These are phyloP conservation scores for Thecocarcelia acutangulata DNA, from an alignment of 2,888 invertebrate genomes.

Conservation along the genomic window DNA sequence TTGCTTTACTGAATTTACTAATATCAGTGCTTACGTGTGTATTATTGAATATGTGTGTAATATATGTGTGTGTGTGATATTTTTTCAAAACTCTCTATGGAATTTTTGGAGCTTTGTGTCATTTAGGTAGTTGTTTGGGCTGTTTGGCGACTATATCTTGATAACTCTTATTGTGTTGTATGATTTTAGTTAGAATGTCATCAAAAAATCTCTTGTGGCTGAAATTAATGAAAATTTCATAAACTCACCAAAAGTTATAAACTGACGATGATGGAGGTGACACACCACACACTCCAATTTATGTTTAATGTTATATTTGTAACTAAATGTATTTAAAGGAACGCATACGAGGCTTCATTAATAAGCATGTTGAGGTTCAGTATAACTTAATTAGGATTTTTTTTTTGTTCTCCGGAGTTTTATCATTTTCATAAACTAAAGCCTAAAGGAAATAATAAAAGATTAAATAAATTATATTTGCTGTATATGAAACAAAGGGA, in stretches of 20 bases:
- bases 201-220: conserved; percentile 67
- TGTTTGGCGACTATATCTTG: conserved; percentile 29
- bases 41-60: conserved; percentile 16
- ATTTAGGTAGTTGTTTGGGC: conserved; percentile 23
- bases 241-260: conserved; percentile 68
- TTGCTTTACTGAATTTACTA: no score
- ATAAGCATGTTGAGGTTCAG: conserved; percentile 51
- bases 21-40: neutral
- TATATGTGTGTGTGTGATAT: conserved; percentile 11
- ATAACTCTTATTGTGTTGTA: conserved; percentile 55
- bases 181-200: conserved; percentile 61
- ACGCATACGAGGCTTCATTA: conserved; percentile 35
- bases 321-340: neutral
- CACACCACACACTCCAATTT: conserved; percentile 8
- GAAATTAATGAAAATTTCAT: conserved; percentile 71
- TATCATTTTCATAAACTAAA: conserved; percentile 21
- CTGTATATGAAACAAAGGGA: neutral
- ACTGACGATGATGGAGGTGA: conserved; percentile 53
- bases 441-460: conserved; percentile 19
- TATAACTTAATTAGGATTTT: conserved; percentile 68
- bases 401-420: conserved; percentile 24
- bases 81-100: conserved; percentile 52
- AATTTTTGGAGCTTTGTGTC: conserved; percentile 46
- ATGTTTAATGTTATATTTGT: neutral
- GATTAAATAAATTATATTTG: neutral